A percentile compares a stretch with the other conserved stretches of the same genome.
phyloP scores from a whole-genome alignment of 2,797 vertebrate genomes.

The Vespertilio murinus region DNA sequence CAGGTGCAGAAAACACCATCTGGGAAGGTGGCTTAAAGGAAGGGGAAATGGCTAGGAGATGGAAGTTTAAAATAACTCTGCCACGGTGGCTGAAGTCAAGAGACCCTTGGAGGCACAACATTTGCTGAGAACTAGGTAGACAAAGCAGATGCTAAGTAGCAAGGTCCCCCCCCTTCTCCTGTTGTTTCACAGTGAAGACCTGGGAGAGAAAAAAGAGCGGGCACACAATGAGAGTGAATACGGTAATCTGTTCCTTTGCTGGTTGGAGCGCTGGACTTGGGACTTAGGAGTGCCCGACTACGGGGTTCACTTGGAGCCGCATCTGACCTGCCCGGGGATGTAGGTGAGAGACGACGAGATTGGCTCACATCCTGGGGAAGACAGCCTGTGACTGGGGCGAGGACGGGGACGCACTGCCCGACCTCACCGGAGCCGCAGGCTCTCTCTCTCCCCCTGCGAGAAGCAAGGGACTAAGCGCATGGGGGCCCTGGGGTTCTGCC shows the following conservation, averaged over 20 bases:
- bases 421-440: background rate
- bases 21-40: background rate
- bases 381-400: background rate
- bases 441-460: background rate
- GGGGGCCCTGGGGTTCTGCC: background rate
- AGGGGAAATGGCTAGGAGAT: background rate
- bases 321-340: constrained; percentile 9
- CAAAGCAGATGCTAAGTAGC: background rate
- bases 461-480: background rate
- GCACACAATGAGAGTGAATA: constrained; percentile 58
- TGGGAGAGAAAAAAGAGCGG: background rate
- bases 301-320: background rate
- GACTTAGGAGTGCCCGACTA: constrained; percentile 72
- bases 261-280: constrained; percentile 71
- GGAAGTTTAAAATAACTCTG: background rate
- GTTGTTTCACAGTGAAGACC: background rate
- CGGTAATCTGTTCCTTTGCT: constrained; percentile 52
- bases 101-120: background rate
- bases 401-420: background rate
- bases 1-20: background rate
- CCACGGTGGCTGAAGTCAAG: background rate
- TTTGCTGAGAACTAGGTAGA: background rate
- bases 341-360: constrained; percentile 3
- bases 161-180: background rate
- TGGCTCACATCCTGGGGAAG: background rate